Conservation (phyloP, 2,797 vertebrate genomes). For the Gymnopithys bicolor region DNA sequence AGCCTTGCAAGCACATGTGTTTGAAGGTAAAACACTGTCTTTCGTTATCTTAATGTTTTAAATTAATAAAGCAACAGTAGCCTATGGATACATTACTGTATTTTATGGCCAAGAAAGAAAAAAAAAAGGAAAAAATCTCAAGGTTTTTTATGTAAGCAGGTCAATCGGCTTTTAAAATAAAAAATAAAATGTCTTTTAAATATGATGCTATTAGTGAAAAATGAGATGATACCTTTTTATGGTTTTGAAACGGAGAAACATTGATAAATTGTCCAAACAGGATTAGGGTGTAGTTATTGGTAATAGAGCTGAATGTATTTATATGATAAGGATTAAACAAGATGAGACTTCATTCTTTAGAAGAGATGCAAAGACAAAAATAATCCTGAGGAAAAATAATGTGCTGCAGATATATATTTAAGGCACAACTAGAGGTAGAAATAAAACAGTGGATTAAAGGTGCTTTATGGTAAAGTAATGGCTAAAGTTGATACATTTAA, state of each 20-base stretch:
- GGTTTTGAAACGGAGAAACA: background rate
- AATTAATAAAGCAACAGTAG: background rate
- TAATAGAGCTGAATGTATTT: slow-evolving; percentile 7
- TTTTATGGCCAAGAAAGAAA: background rate
- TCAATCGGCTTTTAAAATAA: background rate
- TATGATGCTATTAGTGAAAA: background rate
- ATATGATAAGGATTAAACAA: slow-evolving; percentile 9
- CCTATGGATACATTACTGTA: background rate
- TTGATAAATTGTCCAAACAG: slow-evolving; percentile 34
- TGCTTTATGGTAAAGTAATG: slow-evolving; percentile 20
- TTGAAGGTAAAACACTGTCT: background rate
- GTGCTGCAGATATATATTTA: background rate
- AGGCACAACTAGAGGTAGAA: slow-evolving; percentile 31
- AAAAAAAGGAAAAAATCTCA: background rate
- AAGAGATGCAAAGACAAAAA: slow-evolving; percentile 2
- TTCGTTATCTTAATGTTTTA: background rate
- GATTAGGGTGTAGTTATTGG: slow-evolving; percentile 13
- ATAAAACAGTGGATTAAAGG: slow-evolving; percentile 9
- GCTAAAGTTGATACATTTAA: slow-evolving; percentile 29
- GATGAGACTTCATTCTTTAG: background rate
- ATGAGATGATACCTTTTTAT: background rate
- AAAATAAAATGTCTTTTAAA: background rate
- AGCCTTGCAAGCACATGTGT: background rate
- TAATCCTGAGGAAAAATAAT: background rate
- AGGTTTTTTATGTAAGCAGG: background rate